Percentiles rank a stretch among this genome's conserved stretches.
Evolutionary conservation across 2,797 vertebrate species (phyloP).

Genomic region (Orestias chungarensis): DNA sequence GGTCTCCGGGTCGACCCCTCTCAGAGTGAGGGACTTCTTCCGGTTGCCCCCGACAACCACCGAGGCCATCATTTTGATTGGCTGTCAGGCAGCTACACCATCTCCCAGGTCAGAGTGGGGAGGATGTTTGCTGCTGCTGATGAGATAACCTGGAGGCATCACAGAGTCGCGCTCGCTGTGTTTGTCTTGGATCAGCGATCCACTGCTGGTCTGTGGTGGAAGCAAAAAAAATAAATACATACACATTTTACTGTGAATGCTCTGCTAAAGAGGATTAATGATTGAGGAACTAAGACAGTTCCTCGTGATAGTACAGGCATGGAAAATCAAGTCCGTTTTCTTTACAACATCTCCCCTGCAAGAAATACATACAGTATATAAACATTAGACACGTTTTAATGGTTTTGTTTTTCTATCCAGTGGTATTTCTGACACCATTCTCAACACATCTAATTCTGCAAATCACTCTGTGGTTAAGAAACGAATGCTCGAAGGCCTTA

Average conservation of each 20-base stretch:
- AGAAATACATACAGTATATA: background rate
- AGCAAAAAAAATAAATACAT: background rate
- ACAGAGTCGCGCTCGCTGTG: constrained; percentile 10
- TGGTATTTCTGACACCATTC: too few species aligned
- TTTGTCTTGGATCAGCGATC: too few species aligned
- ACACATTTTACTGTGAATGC: background rate
- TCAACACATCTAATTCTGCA: background rate
- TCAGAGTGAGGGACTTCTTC: constrained; percentile 84
- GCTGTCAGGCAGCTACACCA: constrained; percentile 49
- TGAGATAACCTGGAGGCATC: constrained; percentile 6
- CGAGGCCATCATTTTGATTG: constrained; percentile 85
- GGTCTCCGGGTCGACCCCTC: constrained; percentile 93
- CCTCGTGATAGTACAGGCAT: background rate
- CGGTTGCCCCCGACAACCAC: constrained; percentile 78
- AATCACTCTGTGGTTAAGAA: background rate
- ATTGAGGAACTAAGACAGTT: background rate
- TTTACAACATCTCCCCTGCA: background rate
- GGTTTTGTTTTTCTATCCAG: too few species aligned
- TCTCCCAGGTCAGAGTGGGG: constrained; percentile 16
- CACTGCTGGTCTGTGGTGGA: constrained; percentile 24
- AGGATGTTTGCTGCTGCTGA: background rate
- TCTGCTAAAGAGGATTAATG: background rate
- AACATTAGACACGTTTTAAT: background rate
- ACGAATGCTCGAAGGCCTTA: background rate
- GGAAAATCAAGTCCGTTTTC: background rate